Evolutionary conservation across 2,888 invertebrate genomes (phyloP).

Genomic region (Nowickia ferox): DNA sequence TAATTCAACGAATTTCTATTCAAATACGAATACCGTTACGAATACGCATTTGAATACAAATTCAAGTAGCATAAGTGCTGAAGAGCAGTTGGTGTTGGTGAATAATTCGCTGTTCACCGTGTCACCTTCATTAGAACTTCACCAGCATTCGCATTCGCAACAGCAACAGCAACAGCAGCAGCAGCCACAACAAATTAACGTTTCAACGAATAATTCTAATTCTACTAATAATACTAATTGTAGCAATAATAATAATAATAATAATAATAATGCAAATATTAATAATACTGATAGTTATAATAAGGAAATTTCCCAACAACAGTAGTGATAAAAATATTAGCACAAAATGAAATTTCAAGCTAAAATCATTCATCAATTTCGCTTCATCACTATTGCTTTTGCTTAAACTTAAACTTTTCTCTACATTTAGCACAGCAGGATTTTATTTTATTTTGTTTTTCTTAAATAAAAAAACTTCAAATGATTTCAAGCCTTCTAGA

Average conservation of each 20-base stretch:
- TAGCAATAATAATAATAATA: constrained; percentile 72
- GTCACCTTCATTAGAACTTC: constrained; percentile 29
- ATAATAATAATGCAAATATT: constrained; percentile 62
- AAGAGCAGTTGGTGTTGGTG: constrained; percentile 13
- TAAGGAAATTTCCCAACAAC: constrained; percentile 50
- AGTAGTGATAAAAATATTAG: constrained; percentile 63
- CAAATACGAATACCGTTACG: constrained; percentile 22
- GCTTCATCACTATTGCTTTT: constrained; percentile 20
- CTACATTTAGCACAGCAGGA: constrained; percentile 53
- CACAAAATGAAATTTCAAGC: constrained; percentile 32
- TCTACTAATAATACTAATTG: constrained; percentile 69
- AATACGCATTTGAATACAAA: constrained; percentile 69
- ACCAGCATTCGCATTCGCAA: constrained; percentile 17
- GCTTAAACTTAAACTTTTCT: background rate
- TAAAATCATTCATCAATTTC: constrained; percentile 1
- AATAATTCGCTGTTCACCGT: constrained; percentile 54
- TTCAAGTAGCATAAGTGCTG: constrained; percentile 27
- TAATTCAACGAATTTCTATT: constrained; percentile 40
- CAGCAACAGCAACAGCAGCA: constrained; percentile 36
- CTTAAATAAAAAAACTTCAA: constrained; percentile 55
- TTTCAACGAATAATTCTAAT: constrained; percentile 73
- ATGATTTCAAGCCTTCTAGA: constrained; percentile 58
- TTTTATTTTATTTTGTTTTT: constrained; percentile 32
- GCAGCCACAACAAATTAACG: constrained; percentile 65
- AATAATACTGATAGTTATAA: constrained; percentile 67